phyloP scores from a whole-genome alignment of 2,797 vertebrate species.

The Oreochromis mossambicus region DNA sequence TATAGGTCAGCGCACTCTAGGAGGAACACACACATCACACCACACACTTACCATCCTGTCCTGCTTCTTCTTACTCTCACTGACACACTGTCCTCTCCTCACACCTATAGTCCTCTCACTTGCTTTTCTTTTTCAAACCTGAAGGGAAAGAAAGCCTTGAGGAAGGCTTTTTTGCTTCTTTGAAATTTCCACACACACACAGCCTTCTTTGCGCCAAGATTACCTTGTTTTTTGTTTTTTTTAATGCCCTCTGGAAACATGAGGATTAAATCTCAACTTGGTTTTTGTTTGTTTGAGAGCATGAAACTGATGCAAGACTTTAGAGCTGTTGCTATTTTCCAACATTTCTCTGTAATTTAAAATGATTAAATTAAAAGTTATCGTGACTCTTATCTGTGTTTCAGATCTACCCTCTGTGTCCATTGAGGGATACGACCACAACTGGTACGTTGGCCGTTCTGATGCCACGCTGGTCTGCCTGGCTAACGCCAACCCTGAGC shows the following conservation, averaged over 20 bases:
- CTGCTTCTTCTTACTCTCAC: not conserved
- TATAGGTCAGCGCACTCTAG: constrained; percentile 46
- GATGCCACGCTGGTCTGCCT: constrained; percentile 74
- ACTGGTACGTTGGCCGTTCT: constrained; percentile 83
- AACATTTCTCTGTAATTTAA: not conserved
- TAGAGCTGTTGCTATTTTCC: not conserved
- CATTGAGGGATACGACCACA: constrained; percentile 83
- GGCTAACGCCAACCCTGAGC: constrained; percentile 77
- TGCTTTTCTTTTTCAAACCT: not conserved
- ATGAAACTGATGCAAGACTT: not conserved
- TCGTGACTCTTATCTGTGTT: not conserved
- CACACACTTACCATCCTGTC: not conserved
- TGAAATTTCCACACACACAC: not conserved
- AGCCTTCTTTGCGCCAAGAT: not conserved
- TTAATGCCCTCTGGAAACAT: not conserved
- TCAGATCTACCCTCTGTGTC: constrained; percentile 79
- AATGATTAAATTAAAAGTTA: not conserved
- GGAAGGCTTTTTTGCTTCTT: not conserved
- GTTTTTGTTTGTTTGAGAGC: not conserved
- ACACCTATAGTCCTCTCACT: not conserved
- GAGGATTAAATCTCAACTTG: not conserved
- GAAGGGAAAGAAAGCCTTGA: not conserved
- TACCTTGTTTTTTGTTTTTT: not conserved
- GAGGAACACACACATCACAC: constrained; percentile 1
- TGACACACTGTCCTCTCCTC: not conserved